A percentile compares a stretch with the other conserved stretches of the same genome.
Evolutionary conservation across 1,140 invertebrate species (phyloP).

Genomic region (Hyposmocoma kahamanoa): DNA sequence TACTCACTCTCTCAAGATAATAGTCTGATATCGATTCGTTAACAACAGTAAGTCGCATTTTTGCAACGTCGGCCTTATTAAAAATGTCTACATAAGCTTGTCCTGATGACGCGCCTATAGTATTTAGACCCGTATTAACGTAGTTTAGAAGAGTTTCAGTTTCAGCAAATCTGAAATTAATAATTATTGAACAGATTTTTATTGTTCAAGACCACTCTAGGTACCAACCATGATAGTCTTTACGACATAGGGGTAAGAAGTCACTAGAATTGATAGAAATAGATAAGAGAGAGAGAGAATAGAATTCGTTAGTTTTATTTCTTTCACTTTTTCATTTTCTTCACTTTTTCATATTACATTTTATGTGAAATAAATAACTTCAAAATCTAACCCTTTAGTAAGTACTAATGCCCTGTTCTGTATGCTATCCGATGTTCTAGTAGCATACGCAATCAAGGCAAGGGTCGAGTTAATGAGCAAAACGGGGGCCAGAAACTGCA

Average conservation of each 20-base stretch:
- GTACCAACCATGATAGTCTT: no score
- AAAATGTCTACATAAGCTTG: constrained; percentile 37
- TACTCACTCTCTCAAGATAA: constrained; percentile 46
- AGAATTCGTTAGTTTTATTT: no score
- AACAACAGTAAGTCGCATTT: constrained; percentile 34
- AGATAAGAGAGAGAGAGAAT: no score
- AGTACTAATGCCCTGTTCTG: constrained; percentile 33
- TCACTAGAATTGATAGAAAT: no score
- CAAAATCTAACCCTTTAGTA: constrained; percentile 48
- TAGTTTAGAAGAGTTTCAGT: constrained; percentile 47
- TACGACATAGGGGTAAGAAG: no score
- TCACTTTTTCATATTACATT: no score
- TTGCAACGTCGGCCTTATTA: constrained; percentile 9
- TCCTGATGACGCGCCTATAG: constrained; percentile 33
- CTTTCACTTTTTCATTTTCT: no score
- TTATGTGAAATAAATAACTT: no score
- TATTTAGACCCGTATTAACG: constrained; percentile 30
- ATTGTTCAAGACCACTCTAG: no score
- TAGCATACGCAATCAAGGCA: constrained; percentile 33
- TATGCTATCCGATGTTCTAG: constrained; percentile 22
- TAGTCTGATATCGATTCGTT: constrained; percentile 29
- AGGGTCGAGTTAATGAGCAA: constrained; percentile 43
- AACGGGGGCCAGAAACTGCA: constrained; percentile 46
- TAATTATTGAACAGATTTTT: no score
- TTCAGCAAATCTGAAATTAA: neutral